Percentiles rank a stretch among this genome's conserved stretches.
Conservation (phyloP, 1,140 invertebrate genomes). For the Pogonomyrmex californicus region DNA sequence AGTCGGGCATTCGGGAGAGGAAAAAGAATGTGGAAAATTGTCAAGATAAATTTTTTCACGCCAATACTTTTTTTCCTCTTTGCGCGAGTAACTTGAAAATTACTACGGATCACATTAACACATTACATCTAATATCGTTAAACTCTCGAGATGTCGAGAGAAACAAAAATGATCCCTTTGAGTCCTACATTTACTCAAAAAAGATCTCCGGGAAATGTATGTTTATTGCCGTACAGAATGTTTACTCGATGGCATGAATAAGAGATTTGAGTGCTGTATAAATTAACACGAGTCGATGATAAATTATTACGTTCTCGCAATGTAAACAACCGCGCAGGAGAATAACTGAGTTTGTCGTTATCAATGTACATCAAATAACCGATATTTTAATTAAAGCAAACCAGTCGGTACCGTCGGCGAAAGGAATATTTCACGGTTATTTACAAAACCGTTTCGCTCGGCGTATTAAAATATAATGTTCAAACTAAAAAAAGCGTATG, state of each 20-base stretch:
- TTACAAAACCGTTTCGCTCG: slow-evolving; percentile 5
- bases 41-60: slow-evolving; percentile 32
- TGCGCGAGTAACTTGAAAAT: not conserved
- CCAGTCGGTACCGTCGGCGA: not conserved
- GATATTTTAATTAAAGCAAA: slow-evolving; percentile 53
- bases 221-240: not conserved
- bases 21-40: not conserved
- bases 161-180: not conserved
- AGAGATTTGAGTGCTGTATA: slow-evolving; percentile 14
- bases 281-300: slow-evolving; percentile 28
- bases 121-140: not conserved
- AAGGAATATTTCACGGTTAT: slow-evolving; percentile 29
- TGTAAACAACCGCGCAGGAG: slow-evolving; percentile 21
- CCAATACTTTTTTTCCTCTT: not conserved
- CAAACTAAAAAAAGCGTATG: not conserved
- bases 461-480: slow-evolving; percentile 39
- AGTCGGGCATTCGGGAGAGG: slow-evolving; percentile 15
- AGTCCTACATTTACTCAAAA: not conserved
- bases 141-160: not conserved
- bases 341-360: slow-evolving; percentile 16
- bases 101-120: not conserved
- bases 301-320: not conserved
- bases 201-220: not conserved
- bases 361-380: not conserved
- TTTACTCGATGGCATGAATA: slow-evolving; percentile 9